Percentiles rank a stretch among this genome's conserved stretches.
These are phyloP conservation scores for Vombatus ursinus DNA, from an alignment of 2,113 vertebrate species.

Conservation along the genomic window DNA sequence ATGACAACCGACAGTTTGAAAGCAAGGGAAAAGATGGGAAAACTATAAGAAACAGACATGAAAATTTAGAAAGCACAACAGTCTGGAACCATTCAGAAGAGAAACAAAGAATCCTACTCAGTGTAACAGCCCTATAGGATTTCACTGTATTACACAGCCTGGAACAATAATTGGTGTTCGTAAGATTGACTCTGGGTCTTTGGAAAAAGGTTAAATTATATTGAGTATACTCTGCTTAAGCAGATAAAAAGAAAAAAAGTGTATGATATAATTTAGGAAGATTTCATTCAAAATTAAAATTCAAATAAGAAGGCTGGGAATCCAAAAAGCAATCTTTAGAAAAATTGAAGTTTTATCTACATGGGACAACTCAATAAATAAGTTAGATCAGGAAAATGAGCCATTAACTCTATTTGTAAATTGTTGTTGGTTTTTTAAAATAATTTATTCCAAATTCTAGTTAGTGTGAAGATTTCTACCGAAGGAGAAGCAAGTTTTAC, in stretches of 20 bases:
- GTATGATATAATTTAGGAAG: conserved; percentile 43
- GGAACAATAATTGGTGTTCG: conserved; percentile 41
- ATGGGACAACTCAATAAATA: neutral
- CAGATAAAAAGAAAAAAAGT: conserved; percentile 19
- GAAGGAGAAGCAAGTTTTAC: conserved; percentile 72
- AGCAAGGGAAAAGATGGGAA: neutral
- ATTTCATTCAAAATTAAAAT: conserved; percentile 62
- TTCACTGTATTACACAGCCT: neutral
- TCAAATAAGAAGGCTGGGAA: conserved; percentile 45
- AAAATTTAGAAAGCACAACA: neutral
- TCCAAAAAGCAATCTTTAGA: conserved; percentile 40
- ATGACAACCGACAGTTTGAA: neutral
- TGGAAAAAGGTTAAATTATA: conserved; percentile 50
- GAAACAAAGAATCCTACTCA: neutral
- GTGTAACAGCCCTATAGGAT: neutral
- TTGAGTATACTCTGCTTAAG: conserved; percentile 48
- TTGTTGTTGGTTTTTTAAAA: neutral
- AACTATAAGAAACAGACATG: neutral
- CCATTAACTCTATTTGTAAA: conserved; percentile 33
- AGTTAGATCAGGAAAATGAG: conserved; percentile 54
- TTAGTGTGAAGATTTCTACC: conserved; percentile 67
- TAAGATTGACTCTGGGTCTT: conserved; percentile 35
- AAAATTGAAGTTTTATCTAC: conserved; percentile 45
- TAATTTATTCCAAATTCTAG: conserved; percentile 56
- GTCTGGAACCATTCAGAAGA: neutral